Evolutionary conservation across 2,888 invertebrate species (phyloP).

Genomic region (Platerodrilus igneus): DNA sequence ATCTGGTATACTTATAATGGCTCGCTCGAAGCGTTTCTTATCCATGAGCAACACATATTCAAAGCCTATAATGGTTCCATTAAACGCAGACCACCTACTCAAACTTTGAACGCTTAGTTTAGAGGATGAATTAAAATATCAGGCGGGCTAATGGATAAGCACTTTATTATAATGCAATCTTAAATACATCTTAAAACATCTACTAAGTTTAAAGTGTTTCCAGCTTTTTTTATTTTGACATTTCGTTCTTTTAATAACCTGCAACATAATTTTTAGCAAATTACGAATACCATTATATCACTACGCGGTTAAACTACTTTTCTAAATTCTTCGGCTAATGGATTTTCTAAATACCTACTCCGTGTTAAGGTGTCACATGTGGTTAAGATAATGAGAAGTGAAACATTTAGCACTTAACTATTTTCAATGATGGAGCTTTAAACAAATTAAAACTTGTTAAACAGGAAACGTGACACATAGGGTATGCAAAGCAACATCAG

Average conservation of each 20-base stretch:
- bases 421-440: too few relatives aligned
- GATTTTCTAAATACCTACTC: too few relatives aligned
- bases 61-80: conserved; percentile 37
- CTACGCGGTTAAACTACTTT: too few relatives aligned
- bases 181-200: conserved; percentile 21
- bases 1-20: conserved; percentile 7
- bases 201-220: conserved; percentile 17
- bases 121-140: conserved; percentile 37
- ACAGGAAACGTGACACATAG: too few relatives aligned
- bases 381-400: too few relatives aligned
- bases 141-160: conserved; percentile 32
- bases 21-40: conserved; percentile 18
- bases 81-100: conserved; percentile 36
- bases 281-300: too few relatives aligned
- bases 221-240: conserved; percentile 15
- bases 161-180: conserved; percentile 21
- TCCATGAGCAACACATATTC: conserved; percentile 23
- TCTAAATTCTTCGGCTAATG: too few relatives aligned
- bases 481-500: too few relatives aligned
- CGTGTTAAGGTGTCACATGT: too few relatives aligned
- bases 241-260: conserved; percentile 9
- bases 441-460: too few relatives aligned
- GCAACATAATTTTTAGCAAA: conserved; percentile 8
- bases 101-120: conserved; percentile 33
- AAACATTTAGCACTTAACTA: too few relatives aligned